Percentiles rank a stretch among this genome's conserved stretches.
phyloP scores from a whole-genome alignment of 2,113 vertebrate species.

The Romanogobio albipinnatus region DNA sequence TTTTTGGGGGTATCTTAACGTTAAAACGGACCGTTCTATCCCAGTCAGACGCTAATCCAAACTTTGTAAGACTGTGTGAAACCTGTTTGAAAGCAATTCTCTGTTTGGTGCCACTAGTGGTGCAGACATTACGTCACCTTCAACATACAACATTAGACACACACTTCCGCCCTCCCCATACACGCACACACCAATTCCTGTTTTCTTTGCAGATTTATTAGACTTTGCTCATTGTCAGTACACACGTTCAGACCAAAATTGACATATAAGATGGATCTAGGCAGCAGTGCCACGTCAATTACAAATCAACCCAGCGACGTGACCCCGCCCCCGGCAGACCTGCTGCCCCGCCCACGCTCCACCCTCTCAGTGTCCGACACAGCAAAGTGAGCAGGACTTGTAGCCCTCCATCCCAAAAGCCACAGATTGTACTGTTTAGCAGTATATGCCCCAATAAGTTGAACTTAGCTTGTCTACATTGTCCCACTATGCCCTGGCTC shows the following conservation, averaged over 20 bases:
- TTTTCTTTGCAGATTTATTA: constrained; percentile 77
- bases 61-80: neutral
- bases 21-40: too few relatives aligned
- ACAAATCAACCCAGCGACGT: constrained; percentile 71
- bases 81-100: neutral
- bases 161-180: constrained; percentile 27
- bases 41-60: neutral
- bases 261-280: constrained; percentile 74
- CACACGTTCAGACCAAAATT: constrained; percentile 74
- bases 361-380: constrained; percentile 64
- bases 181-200: constrained; percentile 67
- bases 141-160: neutral
- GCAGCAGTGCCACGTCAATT: constrained; percentile 67
- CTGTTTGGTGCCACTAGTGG: neutral
- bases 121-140: neutral
- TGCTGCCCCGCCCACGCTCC: constrained; percentile 75
- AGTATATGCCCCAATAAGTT: constrained; percentile 78
- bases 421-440: constrained; percentile 77
- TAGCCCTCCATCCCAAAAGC: constrained; percentile 70
- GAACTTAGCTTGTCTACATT: constrained; percentile 79
- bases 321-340: constrained; percentile 76
- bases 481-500: constrained; percentile 75
- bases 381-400: constrained; percentile 68
- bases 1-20: neutral
- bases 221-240: constrained; percentile 79